Evolutionary conservation across 2,113 vertebrate species (phyloP).

Genomic region (Isurus oxyrinchus): DNA sequence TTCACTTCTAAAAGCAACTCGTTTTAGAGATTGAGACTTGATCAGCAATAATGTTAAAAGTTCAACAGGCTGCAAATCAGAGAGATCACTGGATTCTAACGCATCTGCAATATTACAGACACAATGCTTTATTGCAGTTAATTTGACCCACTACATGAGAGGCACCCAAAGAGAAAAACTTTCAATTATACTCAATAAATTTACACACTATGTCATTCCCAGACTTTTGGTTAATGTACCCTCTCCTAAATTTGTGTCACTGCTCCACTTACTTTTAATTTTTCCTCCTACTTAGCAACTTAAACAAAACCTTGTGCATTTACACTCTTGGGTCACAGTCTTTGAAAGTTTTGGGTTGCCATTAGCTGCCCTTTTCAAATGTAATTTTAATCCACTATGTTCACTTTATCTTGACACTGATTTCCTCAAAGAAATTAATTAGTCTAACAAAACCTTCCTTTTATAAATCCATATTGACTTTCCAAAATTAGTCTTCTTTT

Average conservation of each 20-base stretch:
- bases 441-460: not conserved
- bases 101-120: constrained; percentile 65
- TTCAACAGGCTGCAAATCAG: constrained; percentile 52
- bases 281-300: not conserved
- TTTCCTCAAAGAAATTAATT: not conserved
- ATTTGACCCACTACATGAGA: constrained; percentile 56
- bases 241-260: not conserved
- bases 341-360: not conserved
- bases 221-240: not conserved
- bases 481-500: not conserved
- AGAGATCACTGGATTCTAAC: constrained; percentile 77
- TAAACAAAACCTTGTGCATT: not conserved
- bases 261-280: not conserved
- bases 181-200: not conserved
- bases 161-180: not conserved
- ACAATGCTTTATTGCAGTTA: constrained; percentile 55
- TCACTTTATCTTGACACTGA: not conserved
- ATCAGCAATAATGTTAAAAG: not conserved
- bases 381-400: not conserved
- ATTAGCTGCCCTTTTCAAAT: not conserved
- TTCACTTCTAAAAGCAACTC: not conserved
- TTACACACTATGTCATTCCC: not conserved
- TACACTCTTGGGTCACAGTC: not conserved
- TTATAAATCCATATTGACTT: not conserved
- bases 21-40: not conserved